Percentiles rank a stretch among this genome's conserved stretches.
These are phyloP conservation scores for Chromoteleia sp. DNA, from an alignment of 2,888 invertebrate species.

Conservation along the genomic window DNA sequence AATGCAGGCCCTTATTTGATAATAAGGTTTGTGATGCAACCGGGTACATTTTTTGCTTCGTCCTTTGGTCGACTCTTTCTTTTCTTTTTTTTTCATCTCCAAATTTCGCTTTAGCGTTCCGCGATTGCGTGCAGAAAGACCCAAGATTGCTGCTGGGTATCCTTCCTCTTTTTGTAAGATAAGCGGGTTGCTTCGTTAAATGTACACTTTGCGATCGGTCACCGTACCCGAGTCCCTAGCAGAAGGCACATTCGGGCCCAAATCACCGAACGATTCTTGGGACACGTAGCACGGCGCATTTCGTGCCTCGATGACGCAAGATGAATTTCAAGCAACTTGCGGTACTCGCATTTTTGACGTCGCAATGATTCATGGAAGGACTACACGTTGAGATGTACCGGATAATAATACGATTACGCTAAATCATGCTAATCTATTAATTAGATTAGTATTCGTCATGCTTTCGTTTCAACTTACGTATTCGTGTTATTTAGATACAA, in stretches of 20 bases:
- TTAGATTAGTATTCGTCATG: slow-evolving; percentile 40
- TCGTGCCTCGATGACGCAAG: slow-evolving; percentile 37
- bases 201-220: slow-evolving; percentile 64
- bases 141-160: slow-evolving; percentile 57
- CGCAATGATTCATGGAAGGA: slow-evolving; percentile 47
- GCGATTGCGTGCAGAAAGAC: slow-evolving; percentile 59
- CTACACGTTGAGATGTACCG: slow-evolving; percentile 18
- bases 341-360: slow-evolving; percentile 47
- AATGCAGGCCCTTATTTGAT: slow-evolving; percentile 53
- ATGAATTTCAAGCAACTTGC: slow-evolving; percentile 45
- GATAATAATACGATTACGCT: slow-evolving; percentile 44
- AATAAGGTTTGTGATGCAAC: slow-evolving; percentile 65
- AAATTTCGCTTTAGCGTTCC: slow-evolving; percentile 50
- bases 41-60: slow-evolving; percentile 67
- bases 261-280: slow-evolving; percentile 38
- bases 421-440: slow-evolving; percentile 54
- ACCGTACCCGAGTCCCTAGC: slow-evolving; percentile 58
- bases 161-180: slow-evolving; percentile 64
- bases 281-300: slow-evolving; percentile 36
- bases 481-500: slow-evolving; percentile 21
- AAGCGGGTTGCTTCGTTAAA: slow-evolving; percentile 67
- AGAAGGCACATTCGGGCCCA: slow-evolving; percentile 23
- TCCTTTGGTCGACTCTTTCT: slow-evolving; percentile 36
- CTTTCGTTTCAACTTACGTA: neutral
- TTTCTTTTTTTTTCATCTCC: slow-evolving; percentile 40